Evolutionary conservation across 1,140 invertebrate genomes (phyloP), one percentile per base, ranked within the genome.

Genomic region (Drosophila nikananu): DNA sequence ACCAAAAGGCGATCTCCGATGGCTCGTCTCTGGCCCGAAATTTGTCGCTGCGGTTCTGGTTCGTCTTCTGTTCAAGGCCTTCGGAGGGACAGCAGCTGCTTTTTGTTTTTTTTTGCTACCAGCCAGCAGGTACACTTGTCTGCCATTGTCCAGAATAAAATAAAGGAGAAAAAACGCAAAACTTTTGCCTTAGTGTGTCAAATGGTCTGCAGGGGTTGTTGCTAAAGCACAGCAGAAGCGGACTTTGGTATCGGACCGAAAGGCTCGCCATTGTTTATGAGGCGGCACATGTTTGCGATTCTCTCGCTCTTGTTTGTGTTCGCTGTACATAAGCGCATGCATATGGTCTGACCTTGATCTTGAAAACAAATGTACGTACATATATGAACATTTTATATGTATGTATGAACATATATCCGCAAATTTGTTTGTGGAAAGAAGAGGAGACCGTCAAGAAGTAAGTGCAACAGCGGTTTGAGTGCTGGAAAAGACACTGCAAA

Each of bases 341-440:
- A 84, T 67, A 77, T 80, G 44, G 86, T 55, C 84, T 82, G 86
- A 90, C 86, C 86, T 90, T 90, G 86, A 90, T 90, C 86, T 90
- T 90, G 81, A 90, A 75, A 73, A 46, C 41, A 44, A 10, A 35
- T 42, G 17, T 17, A 51, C 23, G 27, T 30, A 63, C 42, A 54
- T 27, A 44, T 27, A 1, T 1, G 7, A n/a, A n/a, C n/a, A n/a
- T n/a, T 7, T 1, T 27, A 7, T 21, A 44, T 12, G 5, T 13
- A 44, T 21, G 3, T 9, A 2, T 9, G 30, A 8, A 46, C 13
- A 23, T 25, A 49, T n/a, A 46, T 41, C 25, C 5, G 37, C 19
- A 39, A 32, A 21, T 32, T 30, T 65, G 27, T 44, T 5, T 42
- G 19, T 42, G 25, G 57, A 39, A 13, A 52, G 27, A 27, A 62